Evolutionary conservation across 2,113 vertebrate species (phyloP).

Genomic region (Mirza zaza): DNA sequence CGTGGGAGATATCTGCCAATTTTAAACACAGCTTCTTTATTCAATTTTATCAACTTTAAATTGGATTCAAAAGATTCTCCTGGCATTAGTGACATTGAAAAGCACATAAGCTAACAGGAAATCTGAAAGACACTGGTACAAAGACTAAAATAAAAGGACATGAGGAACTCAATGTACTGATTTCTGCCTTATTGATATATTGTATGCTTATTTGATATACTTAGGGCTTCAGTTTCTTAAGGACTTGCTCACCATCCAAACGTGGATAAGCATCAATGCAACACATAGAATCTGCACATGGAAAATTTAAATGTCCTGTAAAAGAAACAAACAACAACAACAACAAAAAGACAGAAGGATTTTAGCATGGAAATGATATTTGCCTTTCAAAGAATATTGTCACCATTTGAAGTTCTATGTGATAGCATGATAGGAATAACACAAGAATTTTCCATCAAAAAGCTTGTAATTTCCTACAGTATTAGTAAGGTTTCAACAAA

Average conservation of each 20-base stretch:
- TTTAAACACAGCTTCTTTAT: neutral
- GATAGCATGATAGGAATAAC: neutral
- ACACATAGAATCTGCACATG: neutral
- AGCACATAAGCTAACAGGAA: neutral
- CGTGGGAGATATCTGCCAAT: neutral
- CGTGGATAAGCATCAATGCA: neutral
- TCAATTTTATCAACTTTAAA: constrained; percentile 1
- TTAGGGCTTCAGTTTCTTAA: neutral
- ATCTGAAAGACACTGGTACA: neutral
- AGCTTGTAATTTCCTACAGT: neutral
- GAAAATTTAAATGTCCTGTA: neutral
- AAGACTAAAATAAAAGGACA: neutral
- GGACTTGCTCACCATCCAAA: neutral
- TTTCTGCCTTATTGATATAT: neutral
- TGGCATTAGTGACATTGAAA: neutral
- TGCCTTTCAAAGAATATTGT: neutral
- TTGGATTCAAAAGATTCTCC: neutral
- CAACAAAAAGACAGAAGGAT: neutral
- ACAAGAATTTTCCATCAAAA: neutral
- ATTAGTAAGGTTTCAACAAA: neutral
- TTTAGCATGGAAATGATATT: neutral
- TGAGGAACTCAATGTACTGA: neutral
- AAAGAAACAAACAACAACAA: neutral
- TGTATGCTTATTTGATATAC: neutral
- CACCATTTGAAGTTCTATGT: neutral